Conservation (phyloP, 1,140 invertebrate species). For the Saccostrea glomerata region DNA sequence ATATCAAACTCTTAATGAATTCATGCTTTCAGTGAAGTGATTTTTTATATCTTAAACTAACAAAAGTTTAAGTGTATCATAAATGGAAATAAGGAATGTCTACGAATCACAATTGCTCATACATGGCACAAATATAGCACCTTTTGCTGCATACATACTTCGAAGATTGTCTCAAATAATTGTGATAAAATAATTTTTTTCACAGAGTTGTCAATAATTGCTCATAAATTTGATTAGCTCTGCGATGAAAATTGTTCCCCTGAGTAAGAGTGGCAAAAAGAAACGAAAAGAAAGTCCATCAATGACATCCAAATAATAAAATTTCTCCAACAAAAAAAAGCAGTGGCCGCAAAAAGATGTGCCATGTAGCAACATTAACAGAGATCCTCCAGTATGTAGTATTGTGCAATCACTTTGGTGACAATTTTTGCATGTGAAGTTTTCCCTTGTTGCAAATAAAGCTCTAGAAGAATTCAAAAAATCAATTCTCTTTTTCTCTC, state of each 20-base stretch:
- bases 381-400: background rate
- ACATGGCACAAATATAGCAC: no score
- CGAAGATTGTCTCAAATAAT: no score
- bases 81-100: no score
- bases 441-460: background rate
- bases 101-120: no score
- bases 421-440: background rate
- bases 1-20: no score
- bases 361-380: background rate
- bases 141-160: no score
- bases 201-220: no score
- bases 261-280: background rate
- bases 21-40: no score
- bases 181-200: no score
- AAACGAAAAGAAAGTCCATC: background rate
- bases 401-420: background rate
- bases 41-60: no score
- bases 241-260: background rate
- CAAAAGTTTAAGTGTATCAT: no score
- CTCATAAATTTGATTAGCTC: background rate
- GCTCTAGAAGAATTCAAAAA: background rate
- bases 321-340: background rate
- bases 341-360: background rate
- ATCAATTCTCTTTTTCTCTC: background rate
- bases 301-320: background rate